Conservation (phyloP, 2,797 vertebrate species). For the Liasis olivaceus region DNA sequence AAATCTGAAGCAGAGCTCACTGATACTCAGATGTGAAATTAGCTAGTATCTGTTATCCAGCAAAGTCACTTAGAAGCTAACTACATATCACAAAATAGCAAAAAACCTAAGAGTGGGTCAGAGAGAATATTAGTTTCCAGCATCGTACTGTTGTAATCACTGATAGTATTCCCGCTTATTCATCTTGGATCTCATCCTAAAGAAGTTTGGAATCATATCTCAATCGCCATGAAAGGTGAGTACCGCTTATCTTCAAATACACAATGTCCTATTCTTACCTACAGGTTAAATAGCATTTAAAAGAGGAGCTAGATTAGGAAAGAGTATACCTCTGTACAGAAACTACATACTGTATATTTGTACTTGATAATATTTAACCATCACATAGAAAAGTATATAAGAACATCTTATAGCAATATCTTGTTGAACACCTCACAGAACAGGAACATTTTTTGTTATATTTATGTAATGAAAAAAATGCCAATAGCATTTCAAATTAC, state of each 20-base stretch:
- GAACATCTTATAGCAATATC: neutral
- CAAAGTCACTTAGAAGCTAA: conserved; percentile 39
- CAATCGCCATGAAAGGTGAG: conserved; percentile 47
- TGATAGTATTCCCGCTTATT: neutral
- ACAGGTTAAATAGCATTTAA: conserved; percentile 21
- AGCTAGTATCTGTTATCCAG: neutral
- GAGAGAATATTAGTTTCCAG: conserved; percentile 19
- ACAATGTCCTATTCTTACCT: conserved; percentile 34
- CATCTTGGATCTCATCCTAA: neutral
- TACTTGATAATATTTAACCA: neutral
- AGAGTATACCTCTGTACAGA: conserved; percentile 16
- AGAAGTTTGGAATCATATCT: conserved; percentile 40
- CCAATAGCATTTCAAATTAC: neutral
- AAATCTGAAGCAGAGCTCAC: conserved; percentile 26
- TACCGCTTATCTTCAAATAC: conserved; percentile 48
- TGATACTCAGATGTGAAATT: conserved; percentile 43
- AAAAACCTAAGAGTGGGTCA: neutral
- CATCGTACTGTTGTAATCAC: neutral
- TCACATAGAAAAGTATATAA: conserved; percentile 23
- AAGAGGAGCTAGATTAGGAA: conserved; percentile 37
- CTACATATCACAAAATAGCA: neutral
- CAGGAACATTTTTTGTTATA: neutral
- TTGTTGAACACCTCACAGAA: conserved; percentile 4
- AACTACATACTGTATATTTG: neutral
- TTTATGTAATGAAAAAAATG: neutral